Evolutionary conservation across 2,888 invertebrate species (phyloP).

Genomic region (Oegoconia quadripuncta): DNA sequence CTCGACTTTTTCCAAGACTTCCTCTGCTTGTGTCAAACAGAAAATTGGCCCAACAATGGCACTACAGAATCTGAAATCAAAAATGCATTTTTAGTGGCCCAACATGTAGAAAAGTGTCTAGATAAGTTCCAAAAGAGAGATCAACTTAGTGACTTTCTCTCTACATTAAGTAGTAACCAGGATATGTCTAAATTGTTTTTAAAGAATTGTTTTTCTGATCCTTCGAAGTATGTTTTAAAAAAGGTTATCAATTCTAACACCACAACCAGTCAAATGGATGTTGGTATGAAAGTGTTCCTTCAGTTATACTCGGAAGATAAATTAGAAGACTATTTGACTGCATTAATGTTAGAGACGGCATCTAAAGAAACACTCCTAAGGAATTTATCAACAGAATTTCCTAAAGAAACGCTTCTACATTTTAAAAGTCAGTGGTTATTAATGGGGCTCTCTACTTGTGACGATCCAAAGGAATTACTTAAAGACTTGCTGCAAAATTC

Average conservation of each 20-base stretch:
- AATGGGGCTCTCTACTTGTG: conserved; percentile 33
- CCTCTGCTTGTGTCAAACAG: conserved; percentile 66
- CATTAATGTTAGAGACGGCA: conserved; percentile 58
- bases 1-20: conserved; percentile 75
- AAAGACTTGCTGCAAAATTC: conserved; percentile 38
- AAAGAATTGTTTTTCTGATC: conserved; percentile 51
- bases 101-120: conserved; percentile 76
- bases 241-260: conserved; percentile 56
- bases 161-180: conserved; percentile 34
- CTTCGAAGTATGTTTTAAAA: conserved; percentile 56
- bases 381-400: conserved; percentile 39
- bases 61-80: conserved; percentile 64
- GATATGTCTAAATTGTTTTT: conserved; percentile 34
- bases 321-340: conserved; percentile 48
- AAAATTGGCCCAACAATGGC: conserved; percentile 62
- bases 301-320: conserved; percentile 49
- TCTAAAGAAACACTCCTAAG: conserved; percentile 55
- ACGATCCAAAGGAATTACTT: conserved; percentile 31
- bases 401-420: conserved; percentile 40
- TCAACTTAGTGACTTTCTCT: conserved; percentile 60
- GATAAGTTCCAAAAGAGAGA: conserved; percentile 60
- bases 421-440: conserved; percentile 54
- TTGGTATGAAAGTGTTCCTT: conserved; percentile 48
- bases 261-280: conserved; percentile 45
- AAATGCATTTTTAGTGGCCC: conserved; percentile 73